phyloP scores from a whole-genome alignment of 2,113 vertebrate species.

The Ondatra zibethicus region DNA sequence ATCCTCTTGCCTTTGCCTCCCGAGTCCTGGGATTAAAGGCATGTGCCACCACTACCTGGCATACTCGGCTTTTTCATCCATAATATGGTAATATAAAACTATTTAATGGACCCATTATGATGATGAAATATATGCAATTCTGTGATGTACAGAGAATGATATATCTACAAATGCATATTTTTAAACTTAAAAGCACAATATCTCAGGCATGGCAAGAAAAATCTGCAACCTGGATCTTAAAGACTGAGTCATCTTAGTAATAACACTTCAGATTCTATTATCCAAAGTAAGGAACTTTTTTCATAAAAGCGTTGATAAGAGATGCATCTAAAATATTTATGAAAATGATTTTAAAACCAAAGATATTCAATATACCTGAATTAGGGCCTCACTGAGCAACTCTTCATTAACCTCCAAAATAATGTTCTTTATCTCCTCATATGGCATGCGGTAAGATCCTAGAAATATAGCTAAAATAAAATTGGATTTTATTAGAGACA shows the following conservation, averaged over 20 bases:
- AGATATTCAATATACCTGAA: slow-evolving; percentile 91
- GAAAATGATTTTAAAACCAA: slow-evolving; percentile 36
- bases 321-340: background rate
- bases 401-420: slow-evolving; percentile 96
- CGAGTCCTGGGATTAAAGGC: too few relatives aligned
- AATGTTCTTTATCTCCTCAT: slow-evolving; percentile 96
- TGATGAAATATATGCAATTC: background rate
- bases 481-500: slow-evolving; percentile 70
- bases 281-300: background rate
- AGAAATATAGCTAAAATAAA: slow-evolving; percentile 95
- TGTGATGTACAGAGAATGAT: background rate
- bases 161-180: background rate
- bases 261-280: background rate
- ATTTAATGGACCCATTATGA: background rate
- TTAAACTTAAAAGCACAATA: slow-evolving; percentile 8
- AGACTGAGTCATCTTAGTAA: background rate
- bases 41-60: too few relatives aligned
- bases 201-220: background rate
- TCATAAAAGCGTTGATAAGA: background rate
- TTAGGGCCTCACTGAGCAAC: slow-evolving; percentile 95
- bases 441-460: slow-evolving; percentile 98
- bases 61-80: background rate
- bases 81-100: background rate
- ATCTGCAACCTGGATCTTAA: background rate
- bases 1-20: too few relatives aligned